phyloP scores from a whole-genome alignment of 2,888 invertebrate genomes.

The Argyresthia goedartella region DNA sequence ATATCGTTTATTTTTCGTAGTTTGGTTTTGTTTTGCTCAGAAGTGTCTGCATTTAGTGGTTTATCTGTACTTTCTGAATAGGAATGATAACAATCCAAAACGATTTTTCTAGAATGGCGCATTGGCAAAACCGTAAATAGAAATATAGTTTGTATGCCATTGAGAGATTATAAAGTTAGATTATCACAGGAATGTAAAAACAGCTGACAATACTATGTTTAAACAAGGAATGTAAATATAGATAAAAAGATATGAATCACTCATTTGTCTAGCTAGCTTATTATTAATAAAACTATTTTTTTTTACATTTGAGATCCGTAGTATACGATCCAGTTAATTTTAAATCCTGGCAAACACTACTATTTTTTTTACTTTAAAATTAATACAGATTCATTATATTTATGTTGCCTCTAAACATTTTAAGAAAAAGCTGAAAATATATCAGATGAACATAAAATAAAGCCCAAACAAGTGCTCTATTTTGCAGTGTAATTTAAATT shows the following conservation, averaged over 20 bases:
- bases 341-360: too few species aligned
- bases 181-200: slow-evolving; percentile 52
- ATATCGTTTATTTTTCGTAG: neutral
- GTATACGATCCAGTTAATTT: too few species aligned
- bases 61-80: neutral
- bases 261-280: slow-evolving; percentile 44
- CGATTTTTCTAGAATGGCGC: neutral
- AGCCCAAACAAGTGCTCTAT: neutral
- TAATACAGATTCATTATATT: too few species aligned
- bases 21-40: slow-evolving; percentile 12
- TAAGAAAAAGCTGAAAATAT: too few species aligned
- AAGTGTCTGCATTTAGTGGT: neutral
- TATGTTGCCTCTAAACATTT: too few species aligned
- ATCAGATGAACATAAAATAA: too few species aligned
- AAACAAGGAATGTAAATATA: slow-evolving; percentile 35
- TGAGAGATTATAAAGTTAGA: slow-evolving; percentile 32
- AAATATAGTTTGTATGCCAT: slow-evolving; percentile 14
- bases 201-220: slow-evolving; percentile 68
- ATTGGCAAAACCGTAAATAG: neutral
- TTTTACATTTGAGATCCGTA: too few species aligned
- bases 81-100: neutral
- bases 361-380: too few species aligned
- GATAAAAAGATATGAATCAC: slow-evolving; percentile 50
- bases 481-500: too few species aligned
- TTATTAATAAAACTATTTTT: slow-evolving; percentile 13